phyloP scores from a whole-genome alignment of 2,113 vertebrate species.

The Syrrhaptes paradoxus region DNA sequence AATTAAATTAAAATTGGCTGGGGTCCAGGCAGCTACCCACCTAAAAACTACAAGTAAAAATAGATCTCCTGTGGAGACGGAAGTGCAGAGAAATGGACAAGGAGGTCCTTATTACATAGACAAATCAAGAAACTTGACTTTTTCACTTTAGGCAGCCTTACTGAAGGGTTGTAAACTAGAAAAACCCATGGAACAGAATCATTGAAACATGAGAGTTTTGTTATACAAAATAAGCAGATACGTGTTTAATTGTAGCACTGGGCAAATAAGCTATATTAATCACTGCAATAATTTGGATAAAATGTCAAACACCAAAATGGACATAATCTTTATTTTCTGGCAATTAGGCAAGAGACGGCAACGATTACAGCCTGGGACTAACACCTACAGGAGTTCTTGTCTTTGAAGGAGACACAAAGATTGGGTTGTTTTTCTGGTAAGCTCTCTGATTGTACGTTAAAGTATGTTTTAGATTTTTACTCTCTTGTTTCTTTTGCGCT shows the following conservation, averaged over 20 bases:
- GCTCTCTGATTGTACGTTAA: background rate
- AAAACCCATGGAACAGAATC: background rate
- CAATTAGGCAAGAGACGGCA: slow-evolving; percentile 92
- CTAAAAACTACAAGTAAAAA: background rate
- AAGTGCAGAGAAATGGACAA: background rate
- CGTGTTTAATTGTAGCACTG: background rate
- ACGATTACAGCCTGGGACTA: slow-evolving; percentile 96
- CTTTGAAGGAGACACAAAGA: slow-evolving; percentile 97
- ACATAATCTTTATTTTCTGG: slow-evolving; percentile 19
- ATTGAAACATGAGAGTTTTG: background rate
- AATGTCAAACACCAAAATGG: background rate
- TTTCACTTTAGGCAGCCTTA: background rate
- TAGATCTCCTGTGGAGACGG: background rate
- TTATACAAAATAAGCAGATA: background rate
- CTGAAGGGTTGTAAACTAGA: background rate
- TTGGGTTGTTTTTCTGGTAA: slow-evolving; percentile 98
- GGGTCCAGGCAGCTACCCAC: background rate
- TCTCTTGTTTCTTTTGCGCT: background rate
- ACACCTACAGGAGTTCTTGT: slow-evolving; percentile 98
- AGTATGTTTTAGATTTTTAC: background rate
- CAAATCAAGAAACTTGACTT: background rate
- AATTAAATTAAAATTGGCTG: background rate
- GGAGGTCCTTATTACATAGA: background rate
- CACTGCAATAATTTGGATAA: background rate
- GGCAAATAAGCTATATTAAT: background rate